Base-by-base conservation (phyloP, 2,888 invertebrate genomes). In the Muschampia plurimacula region DNA sequence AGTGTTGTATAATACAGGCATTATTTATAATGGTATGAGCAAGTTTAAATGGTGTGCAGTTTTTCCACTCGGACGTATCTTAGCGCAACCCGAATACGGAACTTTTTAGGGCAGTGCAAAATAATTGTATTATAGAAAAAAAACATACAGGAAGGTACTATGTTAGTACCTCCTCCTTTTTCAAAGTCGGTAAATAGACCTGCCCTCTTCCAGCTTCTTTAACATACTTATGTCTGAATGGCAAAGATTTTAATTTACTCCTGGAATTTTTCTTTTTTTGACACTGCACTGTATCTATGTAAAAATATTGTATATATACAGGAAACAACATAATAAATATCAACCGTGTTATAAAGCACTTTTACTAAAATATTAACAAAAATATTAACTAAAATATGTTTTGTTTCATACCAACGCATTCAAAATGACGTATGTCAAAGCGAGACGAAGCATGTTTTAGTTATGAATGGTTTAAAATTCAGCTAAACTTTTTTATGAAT, bases 21-120 rank as follows among this genome's bases (percentile, higher is more conserved):
- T 68, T 72, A 52, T 72, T 72, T 62, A 72, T 67, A 67, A 72
- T 64, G 57, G 72, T 72, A 72, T 72, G 67, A 72, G 28, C 67
- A 67, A 52, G 55, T 68, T 68, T 57, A 72, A 72, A 28, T 67
- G 72, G 63, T 67, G 67, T 72, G 67, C 67, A 72, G 72, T 67
- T 72, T 66, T 72, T 52, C 72, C 72, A 67, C 72, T 72, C 72
- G 72, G 72, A 72, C 67, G 67, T 63, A 72, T 72, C 72, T 72
- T 55, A 67, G 32, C 67, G 67, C 63, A 72, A 72, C 72, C 72
- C 41, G 67, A 72, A 72, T 72, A 67, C 72, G 62, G 63, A 60
- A 72, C 62, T 72, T 72, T 72, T 72, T 67, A 72, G 67, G 67
- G 72, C 72, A 72, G 22, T 52, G 36, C 52, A 32, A 67, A 63